phyloP scores from a whole-genome alignment of 2,888 invertebrate genomes.

The Epinotia bilunana region DNA sequence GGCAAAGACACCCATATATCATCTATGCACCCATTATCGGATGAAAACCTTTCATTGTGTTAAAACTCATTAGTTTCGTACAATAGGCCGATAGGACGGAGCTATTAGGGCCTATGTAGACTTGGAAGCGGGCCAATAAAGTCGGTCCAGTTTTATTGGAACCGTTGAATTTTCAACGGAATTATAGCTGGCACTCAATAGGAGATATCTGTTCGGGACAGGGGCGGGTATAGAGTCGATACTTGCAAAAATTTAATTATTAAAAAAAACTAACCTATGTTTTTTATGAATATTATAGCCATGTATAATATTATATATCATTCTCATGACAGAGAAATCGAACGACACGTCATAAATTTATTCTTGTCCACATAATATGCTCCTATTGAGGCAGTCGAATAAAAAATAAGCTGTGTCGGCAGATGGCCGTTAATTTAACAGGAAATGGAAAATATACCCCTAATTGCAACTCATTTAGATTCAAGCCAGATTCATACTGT shows the following conservation, averaged over 20 bases:
- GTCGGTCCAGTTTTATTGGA: conserved; percentile 67
- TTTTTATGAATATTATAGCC: too few species aligned
- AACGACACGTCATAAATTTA: too few species aligned
- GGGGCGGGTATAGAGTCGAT: conserved; percentile 48
- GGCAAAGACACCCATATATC: conserved; percentile 40
- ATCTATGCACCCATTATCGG: conserved; percentile 44
- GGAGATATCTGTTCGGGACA: conserved; percentile 50
- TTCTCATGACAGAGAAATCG: too few species aligned
- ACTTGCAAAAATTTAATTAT: background rate
- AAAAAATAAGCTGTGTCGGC: too few species aligned
- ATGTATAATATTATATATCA: too few species aligned
- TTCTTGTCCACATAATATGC: too few species aligned
- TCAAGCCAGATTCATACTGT: too few species aligned
- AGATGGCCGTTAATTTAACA: too few species aligned
- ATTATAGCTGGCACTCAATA: conserved; percentile 63
- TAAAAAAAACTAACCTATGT: too few species aligned
- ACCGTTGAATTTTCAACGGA: conserved; percentile 66
- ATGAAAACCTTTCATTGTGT: conserved; percentile 56
- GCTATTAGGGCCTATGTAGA: conserved; percentile 54
- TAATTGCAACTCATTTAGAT: too few species aligned
- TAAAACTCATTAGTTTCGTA: conserved; percentile 64
- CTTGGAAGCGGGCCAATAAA: conserved; percentile 63
- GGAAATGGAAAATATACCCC: too few species aligned
- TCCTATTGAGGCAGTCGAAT: too few species aligned
- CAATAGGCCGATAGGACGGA: conserved; percentile 54